Base-by-base conservation (phyloP, 2,797 vertebrate species). In the Phrynocephalus vlangalii region DNA sequence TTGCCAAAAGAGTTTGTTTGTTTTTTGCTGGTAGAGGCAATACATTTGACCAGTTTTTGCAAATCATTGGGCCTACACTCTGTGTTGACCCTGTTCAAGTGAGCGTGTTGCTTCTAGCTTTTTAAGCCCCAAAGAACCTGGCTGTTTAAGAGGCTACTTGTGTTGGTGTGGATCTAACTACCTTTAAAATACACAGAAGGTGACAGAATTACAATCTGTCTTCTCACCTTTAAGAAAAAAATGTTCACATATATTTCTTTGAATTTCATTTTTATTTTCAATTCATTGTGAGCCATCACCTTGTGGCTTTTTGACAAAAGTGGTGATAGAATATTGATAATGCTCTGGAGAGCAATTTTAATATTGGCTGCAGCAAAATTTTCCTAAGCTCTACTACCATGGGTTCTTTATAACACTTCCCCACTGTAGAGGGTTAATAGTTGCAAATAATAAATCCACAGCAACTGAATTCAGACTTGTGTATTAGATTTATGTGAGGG, bases 1-100 rank as follows among this genome's bases (percentile, higher is more conserved):
- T 3, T 50, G 13, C 90, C 1, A 44, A 18, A 72, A 76, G 30
- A 91, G 84, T 10, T 86, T 11, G 76, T 77, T 67, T 83, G 10
- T 77, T 4, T 68, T 50, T 3, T 38, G 11, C 30, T 33, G 28
- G 11, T 68, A 50, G 50, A 68, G 50, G 10, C 52, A 44, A 52
- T 68, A 16, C 0, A 70, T 82, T 1, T 66, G 7, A 3, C 85
- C n/a, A 30, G 15, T 9, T 77, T n/a, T 5, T 60, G 1, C 38
- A 50, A 6, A 67, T 52, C 1, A 26, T 26, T 78, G 20, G 38
- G 28, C 38, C 9, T 33, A 20, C 56, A 63, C 20, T 66, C 20
- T 33, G 20, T 66, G 66, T 11, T 20, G 15, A 16, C 71, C 6
- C 15, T 15, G 16, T 7, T 73, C 71, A 73, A 18, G 30, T 38